Base-by-base conservation (phyloP, 2,888 invertebrate genomes). In the Phasia obesa region DNA sequence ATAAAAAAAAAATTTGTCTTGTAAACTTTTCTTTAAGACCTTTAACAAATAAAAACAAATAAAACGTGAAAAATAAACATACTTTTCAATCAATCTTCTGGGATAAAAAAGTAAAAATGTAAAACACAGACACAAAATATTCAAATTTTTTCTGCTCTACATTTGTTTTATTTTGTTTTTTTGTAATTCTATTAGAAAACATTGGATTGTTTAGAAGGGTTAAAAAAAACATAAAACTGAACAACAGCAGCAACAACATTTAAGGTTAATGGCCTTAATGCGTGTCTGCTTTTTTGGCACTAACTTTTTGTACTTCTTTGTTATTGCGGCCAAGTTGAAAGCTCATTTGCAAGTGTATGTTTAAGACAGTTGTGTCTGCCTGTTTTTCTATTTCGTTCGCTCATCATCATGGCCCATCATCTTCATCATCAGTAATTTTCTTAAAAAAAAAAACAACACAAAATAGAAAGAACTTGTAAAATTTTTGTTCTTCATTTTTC, bases 281-380 rank as follows among this genome's bases (percentile, higher is more conserved):
- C 70, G 71, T 71, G 76, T 76, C 76, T 76, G 81, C 17, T 65
- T 79, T n/a, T 79, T 79, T 76, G 70, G 70, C 79, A 60, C 79
- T 21, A 35, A 38, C 17, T 47, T 65, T 21, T 47, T 67, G 0
- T 67, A 15, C 6, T 27, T 42, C 21, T 51, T 35, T 67, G n/a
- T 27, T 76, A 62, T 44, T 60, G 70, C 19, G 60, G 53, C 42
- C 47, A 65, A 75, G 47, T 57, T 65, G 35, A 55, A 74, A 55
- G 44, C 47, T 31, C 47, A 31, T 55, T 27, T 55, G 42, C 53
- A 3, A 21, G 42, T 70, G 44, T 42, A 42, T 7, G 42, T 11
- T 73, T 49, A 42, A 59, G 49, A 27, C 17, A 70, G 19, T 62
- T 35, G 6, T 27, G 27, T 55, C 35, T n/a, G n/a, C 47, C 27